phyloP scores from a whole-genome alignment of 2,797 vertebrate species.

The Pygocentrus nattereri region DNA sequence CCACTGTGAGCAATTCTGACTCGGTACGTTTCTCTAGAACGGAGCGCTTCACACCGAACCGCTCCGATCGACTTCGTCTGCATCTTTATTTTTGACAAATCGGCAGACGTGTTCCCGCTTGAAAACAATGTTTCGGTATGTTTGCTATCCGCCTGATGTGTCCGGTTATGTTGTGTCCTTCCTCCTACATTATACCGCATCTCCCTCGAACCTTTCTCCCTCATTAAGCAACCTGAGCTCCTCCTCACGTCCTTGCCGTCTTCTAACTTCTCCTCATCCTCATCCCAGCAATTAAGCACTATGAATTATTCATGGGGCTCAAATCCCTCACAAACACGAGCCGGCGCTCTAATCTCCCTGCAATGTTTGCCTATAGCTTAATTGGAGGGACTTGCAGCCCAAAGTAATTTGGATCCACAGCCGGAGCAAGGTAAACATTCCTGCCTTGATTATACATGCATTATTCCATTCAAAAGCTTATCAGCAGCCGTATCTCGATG shows the following conservation, averaged over 20 bases:
- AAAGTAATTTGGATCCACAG: constrained; percentile 64
- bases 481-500: constrained; percentile 27
- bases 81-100: too few relatives aligned
- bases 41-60: too few relatives aligned
- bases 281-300: constrained; percentile 72
- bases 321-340: constrained; percentile 68
- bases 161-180: not conserved
- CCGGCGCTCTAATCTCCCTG: constrained; percentile 64
- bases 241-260: constrained; percentile 66
- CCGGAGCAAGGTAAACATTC: constrained; percentile 43
- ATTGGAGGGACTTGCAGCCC: constrained; percentile 67
- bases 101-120: too few relatives aligned
- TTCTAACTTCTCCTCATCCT: constrained; percentile 58
- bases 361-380: constrained; percentile 74
- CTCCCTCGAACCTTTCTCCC: constrained; percentile 62
- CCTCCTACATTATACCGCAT: not conserved
- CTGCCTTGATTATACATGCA: constrained; percentile 33
- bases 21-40: too few relatives aligned
- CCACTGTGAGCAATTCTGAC: too few relatives aligned
- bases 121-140: not conserved
- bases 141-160: not conserved
- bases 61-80: too few relatives aligned
- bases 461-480: constrained; percentile 29
- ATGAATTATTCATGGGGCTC: constrained; percentile 80
- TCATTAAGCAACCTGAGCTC: constrained; percentile 70